Percentiles rank a stretch among this genome's conserved stretches.
These are phyloP conservation scores for Hypothenemus hampei DNA, from an alignment of 1,140 invertebrate species.

Conservation along the genomic window DNA sequence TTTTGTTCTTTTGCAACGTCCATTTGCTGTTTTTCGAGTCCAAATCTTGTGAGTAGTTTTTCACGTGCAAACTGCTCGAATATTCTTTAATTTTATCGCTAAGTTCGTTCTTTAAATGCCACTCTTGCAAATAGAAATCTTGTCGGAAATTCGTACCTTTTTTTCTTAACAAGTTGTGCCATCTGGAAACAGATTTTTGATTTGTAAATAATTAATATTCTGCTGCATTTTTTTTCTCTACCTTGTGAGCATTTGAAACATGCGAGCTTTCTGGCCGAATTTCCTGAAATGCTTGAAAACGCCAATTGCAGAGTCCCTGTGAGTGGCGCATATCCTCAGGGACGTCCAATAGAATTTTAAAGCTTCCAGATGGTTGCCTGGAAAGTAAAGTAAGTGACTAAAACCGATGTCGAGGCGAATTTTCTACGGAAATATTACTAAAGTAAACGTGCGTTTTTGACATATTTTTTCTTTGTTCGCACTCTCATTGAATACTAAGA, in stretches of 20 bases:
- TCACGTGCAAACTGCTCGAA: constrained; percentile 29
- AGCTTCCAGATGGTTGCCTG: constrained; percentile 48
- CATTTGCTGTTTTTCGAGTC: constrained; percentile 2
- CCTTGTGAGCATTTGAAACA: constrained; percentile 62
- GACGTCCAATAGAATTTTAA: constrained; percentile 57
- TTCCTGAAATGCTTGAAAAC: constrained; percentile 55
- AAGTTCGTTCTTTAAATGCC: constrained; percentile 42
- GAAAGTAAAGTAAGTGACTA: constrained; percentile 13
- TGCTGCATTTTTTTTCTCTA: too few species aligned
- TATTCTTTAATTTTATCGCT: constrained; percentile 41
- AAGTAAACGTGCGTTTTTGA: too few species aligned
- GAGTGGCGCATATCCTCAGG: constrained; percentile 49
- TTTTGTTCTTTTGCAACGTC: constrained; percentile 23
- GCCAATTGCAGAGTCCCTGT: constrained; percentile 53
- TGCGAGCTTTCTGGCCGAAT: constrained; percentile 56
- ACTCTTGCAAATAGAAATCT: constrained; percentile 42
- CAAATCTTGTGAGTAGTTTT: constrained; percentile 10
- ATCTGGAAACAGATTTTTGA: constrained; percentile 27
- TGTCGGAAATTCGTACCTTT: constrained; percentile 33
- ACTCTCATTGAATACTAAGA: too few species aligned
- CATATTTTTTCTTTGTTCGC: too few species aligned
- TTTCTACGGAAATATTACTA: too few species aligned
- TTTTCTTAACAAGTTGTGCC: constrained; percentile 37
- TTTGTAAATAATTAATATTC: too few species aligned
- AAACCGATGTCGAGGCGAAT: background rate